Base-by-base conservation (phyloP, 1,140 invertebrate species). In the Caerostris darwini region DNA sequence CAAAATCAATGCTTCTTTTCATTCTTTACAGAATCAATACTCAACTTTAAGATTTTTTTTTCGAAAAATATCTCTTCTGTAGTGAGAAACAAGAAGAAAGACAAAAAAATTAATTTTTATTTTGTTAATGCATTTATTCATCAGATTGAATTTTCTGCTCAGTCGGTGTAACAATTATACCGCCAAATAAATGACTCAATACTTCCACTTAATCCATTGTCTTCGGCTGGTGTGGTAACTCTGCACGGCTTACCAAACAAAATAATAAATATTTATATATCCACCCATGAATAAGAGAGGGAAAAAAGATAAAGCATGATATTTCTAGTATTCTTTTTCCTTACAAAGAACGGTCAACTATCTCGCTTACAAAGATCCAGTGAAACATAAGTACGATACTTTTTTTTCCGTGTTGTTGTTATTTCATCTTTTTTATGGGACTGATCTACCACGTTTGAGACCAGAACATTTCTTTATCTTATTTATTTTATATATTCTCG, bases 401-500 rank as follows among this genome's bases (percentile, higher is more conserved):
- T 77, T 77, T 14, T 14, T 14, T 34, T 50, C 3, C 7, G 8
- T 50, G 50, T 5, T 34, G 34, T 50, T 77, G 71, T 77, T 77
- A 77, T 77, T 77, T 77, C 34, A 34, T 34, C 34, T 50, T 77
- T 34, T 77, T 19, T 34, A 34, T 50, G 71, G 71, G 71, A 77
- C 71, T 53, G 71, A 34, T 50, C 71, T 12, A 77, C 71, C 50
- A 4, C 71, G 14, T 34, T 67, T 67, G 14, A 67, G 61, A 5
- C 61, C 61, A 67, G 8, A 77, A 77, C 71, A 77, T 77, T 77
- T 77, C 71, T 77, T 77, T 53, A 77, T 77, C 71, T 77, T 77
- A 53, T 77, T 77, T 77, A 77, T 77, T 77, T 77, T 77, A 77
- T 50, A 77, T 77, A 77, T 77, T 77, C 71, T 12, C 71, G 19